Evolutionary conservation across 2,113 vertebrate genomes (phyloP).

Genomic region (Mixornis gularis): DNA sequence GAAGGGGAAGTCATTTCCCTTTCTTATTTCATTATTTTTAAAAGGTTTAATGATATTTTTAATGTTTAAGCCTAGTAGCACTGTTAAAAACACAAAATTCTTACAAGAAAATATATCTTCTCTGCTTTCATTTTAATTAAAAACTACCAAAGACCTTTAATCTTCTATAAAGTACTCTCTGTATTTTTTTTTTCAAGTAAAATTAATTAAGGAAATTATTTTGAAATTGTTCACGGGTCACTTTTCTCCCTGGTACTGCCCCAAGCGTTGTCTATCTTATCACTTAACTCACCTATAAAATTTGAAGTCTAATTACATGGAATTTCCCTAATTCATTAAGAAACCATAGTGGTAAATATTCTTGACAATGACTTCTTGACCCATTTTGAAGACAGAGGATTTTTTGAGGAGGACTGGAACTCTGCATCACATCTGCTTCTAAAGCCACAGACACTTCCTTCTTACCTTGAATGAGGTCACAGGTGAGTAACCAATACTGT

Average conservation of each 20-base stretch:
- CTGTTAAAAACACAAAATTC: background rate
- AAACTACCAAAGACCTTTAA: background rate
- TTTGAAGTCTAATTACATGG: background rate
- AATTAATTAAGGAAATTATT: background rate
- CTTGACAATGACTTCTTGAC: constrained; percentile 72
- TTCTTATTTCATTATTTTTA: background rate
- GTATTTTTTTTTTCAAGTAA: background rate
- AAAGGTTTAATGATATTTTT: background rate
- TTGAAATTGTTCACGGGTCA: background rate
- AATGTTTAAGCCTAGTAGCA: background rate
- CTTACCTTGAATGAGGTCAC: constrained; percentile 46
- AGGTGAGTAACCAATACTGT: constrained; percentile 25
- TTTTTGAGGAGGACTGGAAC: constrained; percentile 57
- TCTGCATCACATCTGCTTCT: constrained; percentile 51
- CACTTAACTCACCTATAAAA: background rate
- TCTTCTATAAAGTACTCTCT: background rate
- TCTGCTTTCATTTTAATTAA: background rate
- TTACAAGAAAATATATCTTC: background rate
- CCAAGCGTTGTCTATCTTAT: background rate
- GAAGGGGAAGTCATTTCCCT: background rate
- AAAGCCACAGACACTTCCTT: constrained; percentile 74
- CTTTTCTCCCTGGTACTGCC: background rate
- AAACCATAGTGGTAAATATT: constrained; percentile 60
- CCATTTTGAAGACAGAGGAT: constrained; percentile 43
- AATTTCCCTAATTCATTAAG: constrained; percentile 33